Evolutionary conservation across 2,113 vertebrate species (phyloP).

Genomic region (Natator depressus): DNA sequence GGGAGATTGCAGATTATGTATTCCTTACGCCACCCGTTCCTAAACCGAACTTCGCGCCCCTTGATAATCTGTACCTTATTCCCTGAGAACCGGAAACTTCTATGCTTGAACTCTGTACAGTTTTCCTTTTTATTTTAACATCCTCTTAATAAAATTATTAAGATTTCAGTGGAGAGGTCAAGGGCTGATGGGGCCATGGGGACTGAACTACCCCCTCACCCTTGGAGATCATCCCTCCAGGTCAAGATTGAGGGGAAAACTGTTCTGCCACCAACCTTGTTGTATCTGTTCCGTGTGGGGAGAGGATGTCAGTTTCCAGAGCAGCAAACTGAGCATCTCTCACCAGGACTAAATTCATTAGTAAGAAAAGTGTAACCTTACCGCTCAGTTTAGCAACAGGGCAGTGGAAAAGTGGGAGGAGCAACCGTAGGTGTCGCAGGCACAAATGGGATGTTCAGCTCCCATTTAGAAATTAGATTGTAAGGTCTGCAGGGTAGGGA

Average conservation of each 20-base stretch:
- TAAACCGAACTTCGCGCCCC: too few relatives aligned
- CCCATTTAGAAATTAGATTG: background rate
- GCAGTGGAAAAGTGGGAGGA: background rate
- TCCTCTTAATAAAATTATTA: background rate
- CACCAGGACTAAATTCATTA: background rate
- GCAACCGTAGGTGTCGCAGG: background rate
- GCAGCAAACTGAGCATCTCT: background rate
- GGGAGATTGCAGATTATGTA: too few relatives aligned
- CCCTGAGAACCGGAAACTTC: too few relatives aligned
- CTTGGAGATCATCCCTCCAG: background rate
- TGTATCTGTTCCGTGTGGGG: fast-evolving
- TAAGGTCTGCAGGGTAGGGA: background rate
- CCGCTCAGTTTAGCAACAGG: too few relatives aligned
- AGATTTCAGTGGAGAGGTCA: background rate
- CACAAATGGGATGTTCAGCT: background rate
- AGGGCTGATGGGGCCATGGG: background rate
- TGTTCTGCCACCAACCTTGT: fast-evolving
- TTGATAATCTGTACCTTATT: too few relatives aligned
- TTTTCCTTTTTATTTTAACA: too few relatives aligned
- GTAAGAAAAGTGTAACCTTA: too few relatives aligned
- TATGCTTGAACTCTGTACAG: too few relatives aligned
- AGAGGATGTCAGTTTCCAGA: fast-evolving
- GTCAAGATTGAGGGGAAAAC: background rate
- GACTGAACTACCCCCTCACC: background rate
- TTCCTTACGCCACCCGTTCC: too few relatives aligned